phyloP scores from a whole-genome alignment of 2,888 invertebrate species.

The Epinotia demarniana region DNA sequence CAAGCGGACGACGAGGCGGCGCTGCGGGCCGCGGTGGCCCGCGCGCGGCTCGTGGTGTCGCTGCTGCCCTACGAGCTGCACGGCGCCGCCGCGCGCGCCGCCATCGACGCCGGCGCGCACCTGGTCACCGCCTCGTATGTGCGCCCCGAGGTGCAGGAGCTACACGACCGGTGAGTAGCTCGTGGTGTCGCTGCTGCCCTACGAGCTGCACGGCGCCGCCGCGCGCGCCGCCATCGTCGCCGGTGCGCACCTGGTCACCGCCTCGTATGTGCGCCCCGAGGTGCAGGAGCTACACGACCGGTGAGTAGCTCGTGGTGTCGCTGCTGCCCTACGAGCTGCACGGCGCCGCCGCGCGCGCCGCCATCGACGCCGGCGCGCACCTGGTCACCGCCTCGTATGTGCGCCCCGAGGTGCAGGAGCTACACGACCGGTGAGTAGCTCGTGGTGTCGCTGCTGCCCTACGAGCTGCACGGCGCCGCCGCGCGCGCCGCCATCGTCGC shows the following conservation, averaged over 20 bases:
- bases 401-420: slow-evolving; percentile 91
- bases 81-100: slow-evolving; percentile 92
- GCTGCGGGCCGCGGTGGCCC: slow-evolving; percentile 88
- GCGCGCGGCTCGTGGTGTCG: slow-evolving; percentile 92
- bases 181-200: slow-evolving; percentile 95
- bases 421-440: slow-evolving; percentile 90
- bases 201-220: slow-evolving; percentile 93
- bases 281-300: slow-evolving; percentile 91
- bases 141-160: slow-evolving; percentile 91
- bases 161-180: slow-evolving; percentile 88
- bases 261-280: slow-evolving; percentile 95
- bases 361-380: slow-evolving; percentile 93
- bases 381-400: slow-evolving; percentile 99
- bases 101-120: slow-evolving; percentile 93
- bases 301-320: slow-evolving; percentile 91
- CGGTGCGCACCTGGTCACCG: slow-evolving; percentile 97
- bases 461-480: too few species aligned
- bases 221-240: slow-evolving; percentile 95
- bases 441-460: too few species aligned
- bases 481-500: slow-evolving; percentile 94
- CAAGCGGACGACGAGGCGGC: slow-evolving; percentile 91
- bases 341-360: slow-evolving; percentile 92
- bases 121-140: slow-evolving; percentile 99
- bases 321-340: slow-evolving; percentile 96
- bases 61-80: slow-evolving; percentile 96